Evolutionary conservation across 2,888 invertebrate species (phyloP).

Genomic region (Scrobipalpa atriplicella): DNA sequence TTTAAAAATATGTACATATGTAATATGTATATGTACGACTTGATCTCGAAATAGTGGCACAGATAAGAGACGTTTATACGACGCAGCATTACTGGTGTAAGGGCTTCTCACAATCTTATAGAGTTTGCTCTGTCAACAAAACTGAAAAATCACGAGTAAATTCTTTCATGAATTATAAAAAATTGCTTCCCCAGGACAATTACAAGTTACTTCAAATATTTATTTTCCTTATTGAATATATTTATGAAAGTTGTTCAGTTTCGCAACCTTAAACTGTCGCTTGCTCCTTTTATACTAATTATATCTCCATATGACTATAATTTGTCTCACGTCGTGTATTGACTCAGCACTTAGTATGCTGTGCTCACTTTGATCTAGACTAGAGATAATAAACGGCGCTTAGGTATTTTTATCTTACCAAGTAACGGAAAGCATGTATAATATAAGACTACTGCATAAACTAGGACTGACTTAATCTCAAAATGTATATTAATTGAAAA

Average conservation of each 20-base stretch:
- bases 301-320: not conserved
- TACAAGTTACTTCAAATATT: no score
- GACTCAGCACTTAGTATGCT: not conserved
- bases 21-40: slow-evolving; percentile 53
- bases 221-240: no score
- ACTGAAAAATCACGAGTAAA: no score
- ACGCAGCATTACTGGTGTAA: not conserved
- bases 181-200: no score
- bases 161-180: no score
- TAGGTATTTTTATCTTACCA: not conserved
- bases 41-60: slow-evolving; percentile 49
- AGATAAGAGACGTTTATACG: not conserved
- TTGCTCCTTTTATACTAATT: not conserved
- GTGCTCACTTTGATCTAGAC: not conserved
- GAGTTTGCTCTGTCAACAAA: no score
- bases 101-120: no score
- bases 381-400: not conserved
- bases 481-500: no score
- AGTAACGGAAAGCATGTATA: not conserved
- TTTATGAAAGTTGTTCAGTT: no score
- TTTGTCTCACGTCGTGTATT: not conserved
- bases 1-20: slow-evolving; percentile 48
- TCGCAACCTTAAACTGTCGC: no score
- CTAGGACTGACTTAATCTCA: slow-evolving; percentile 42
- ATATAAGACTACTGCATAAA: slow-evolving; percentile 20